Evolutionary conservation across 2,113 vertebrate species (phyloP).

Genomic region (Arizona elegans): DNA sequence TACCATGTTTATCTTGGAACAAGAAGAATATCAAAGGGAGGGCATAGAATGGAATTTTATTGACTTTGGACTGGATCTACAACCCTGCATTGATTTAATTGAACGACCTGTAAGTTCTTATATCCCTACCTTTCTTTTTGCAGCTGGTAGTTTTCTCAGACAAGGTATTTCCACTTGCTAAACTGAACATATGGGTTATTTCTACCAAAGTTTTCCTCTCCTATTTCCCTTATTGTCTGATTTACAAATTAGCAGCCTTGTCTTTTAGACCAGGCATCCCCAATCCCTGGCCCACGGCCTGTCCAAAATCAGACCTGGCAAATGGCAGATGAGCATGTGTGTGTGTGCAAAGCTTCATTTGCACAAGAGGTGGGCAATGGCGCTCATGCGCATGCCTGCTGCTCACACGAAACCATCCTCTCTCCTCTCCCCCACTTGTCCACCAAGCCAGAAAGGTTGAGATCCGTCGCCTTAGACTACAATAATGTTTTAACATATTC

Average conservation of each 20-base stretch:
- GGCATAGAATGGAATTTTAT: slow-evolving; percentile 99
- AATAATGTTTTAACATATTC: background rate
- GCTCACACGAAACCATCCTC: background rate
- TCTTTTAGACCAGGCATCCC: background rate
- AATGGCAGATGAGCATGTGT: background rate
- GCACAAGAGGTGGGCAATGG: background rate
- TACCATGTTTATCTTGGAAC: slow-evolving; percentile 98
- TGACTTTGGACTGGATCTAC: slow-evolving; percentile 94
- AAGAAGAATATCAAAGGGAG: slow-evolving; percentile 97
- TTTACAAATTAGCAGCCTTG: background rate
- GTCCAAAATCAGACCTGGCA: background rate
- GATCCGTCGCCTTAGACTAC: no score
- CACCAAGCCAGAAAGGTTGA: background rate
- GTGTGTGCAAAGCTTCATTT: background rate
- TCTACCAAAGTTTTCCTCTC: background rate
- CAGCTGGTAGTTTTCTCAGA: background rate
- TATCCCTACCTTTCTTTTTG: background rate
- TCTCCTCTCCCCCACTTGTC: background rate
- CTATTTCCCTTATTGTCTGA: background rate
- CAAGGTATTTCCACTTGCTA: background rate
- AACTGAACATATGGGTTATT: background rate
- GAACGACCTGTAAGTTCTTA: slow-evolving; percentile 84
- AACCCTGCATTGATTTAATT: slow-evolving; percentile 96
- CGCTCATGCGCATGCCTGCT: background rate
- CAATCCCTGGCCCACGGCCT: background rate